These are phyloP conservation scores for Mionectes macconnelli DNA, from an alignment of 2,113 vertebrate species.

Conservation along the genomic window DNA sequence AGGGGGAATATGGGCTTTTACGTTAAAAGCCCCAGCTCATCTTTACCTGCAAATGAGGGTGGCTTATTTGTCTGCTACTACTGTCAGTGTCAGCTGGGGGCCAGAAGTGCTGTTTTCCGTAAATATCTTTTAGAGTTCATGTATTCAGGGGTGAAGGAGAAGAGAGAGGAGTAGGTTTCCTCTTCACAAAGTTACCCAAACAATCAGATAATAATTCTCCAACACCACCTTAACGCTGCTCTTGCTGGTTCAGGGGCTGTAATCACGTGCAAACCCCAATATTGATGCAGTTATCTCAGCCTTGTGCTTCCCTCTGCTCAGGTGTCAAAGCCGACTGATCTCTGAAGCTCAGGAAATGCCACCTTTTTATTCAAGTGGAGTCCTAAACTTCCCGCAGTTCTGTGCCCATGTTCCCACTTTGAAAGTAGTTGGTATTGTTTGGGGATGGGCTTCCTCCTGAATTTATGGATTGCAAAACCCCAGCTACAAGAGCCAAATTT, in stretches of 20 bases:
- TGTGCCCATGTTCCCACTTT: background rate
- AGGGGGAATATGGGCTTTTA: constrained; percentile 30
- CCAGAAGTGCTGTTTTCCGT: constrained; percentile 6
- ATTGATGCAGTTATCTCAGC: background rate
- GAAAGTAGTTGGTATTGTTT: background rate
- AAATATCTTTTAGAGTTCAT: background rate
- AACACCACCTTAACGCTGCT: background rate
- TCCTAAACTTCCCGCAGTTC: background rate
- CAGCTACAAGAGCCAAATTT: background rate
- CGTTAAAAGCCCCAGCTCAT: constrained; percentile 14
- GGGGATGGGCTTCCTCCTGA: background rate
- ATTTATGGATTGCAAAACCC: background rate
- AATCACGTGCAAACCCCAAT: background rate
- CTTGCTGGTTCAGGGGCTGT: background rate
- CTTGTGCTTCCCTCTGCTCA: background rate
- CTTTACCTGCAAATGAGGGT: constrained; percentile 47
- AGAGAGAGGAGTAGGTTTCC: background rate
- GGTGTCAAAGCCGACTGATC: background rate
- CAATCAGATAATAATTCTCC: background rate
- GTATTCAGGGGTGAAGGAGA: background rate
- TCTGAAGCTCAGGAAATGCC: background rate
- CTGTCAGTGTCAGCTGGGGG: background rate
- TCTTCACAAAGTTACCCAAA: background rate
- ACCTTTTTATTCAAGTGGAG: background rate
- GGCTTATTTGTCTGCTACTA: background rate